Evolutionary conservation across 2,888 invertebrate species (phyloP), one percentile per base, ranked within the genome.

Genomic region (Phortica magna): DNA sequence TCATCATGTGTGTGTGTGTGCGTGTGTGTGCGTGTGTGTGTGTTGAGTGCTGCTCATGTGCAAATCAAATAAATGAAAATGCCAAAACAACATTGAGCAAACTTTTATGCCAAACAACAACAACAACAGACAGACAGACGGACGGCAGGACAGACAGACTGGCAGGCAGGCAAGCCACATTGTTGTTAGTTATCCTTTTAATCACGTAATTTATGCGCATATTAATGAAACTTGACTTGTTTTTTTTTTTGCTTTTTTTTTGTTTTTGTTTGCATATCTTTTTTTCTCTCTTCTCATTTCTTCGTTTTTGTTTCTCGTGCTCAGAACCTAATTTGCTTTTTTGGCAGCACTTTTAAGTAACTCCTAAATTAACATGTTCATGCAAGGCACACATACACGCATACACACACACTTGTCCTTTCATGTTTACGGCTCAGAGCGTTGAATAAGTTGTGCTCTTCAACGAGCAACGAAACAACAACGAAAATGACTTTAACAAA

Each of bases 181-280:
- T 48, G 48, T 14, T 48, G 48, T 48, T 14, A 48, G 57, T 75
- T 78, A 75, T 73, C 74, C 80, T 80, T 76, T 80, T 80, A 80
- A 80, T 77, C 76, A 76, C 70, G 71, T 80, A 80, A 80, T 80
- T 80, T 80, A 80, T 80, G 80, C 70, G 76, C 80, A 78, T 80
- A 77, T 78, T 77, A 77, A 80, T 68, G 70, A 55, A 71, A 75
- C 68, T 75, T 31, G 61, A 61, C 22, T 74, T 65, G 2, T 14
- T 19, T 61, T 39, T 12, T 12, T 61, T 61, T 73, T 53, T 53
- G 48, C 39, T 19, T 65, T 19, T 4, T n/a, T 73, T 59, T 43
- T 43, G 14, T 53, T 14, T 70, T 70, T 9, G n/a, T 55, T 17
- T 55, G 55, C 3, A 31, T 31, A 31, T 17, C 43, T 14, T 10